Conservation (phyloP, 2,888 invertebrate genomes). For the Amaurobius ferox region DNA sequence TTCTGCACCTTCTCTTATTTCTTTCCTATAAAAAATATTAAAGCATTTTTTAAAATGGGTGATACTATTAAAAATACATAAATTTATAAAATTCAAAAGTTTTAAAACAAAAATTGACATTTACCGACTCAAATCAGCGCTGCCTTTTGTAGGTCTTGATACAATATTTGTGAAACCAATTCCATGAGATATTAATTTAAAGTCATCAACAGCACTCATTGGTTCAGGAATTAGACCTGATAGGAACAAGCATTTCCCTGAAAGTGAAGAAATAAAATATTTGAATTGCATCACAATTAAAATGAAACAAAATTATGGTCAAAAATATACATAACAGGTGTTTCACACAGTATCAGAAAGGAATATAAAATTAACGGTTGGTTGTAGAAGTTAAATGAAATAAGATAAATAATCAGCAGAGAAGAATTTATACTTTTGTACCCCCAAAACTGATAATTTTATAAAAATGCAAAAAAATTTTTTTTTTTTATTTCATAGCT, state of each 20-base stretch:
- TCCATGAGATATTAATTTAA: slow-evolving; percentile 92
- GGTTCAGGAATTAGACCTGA: slow-evolving; percentile 96
- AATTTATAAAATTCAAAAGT: not conserved
- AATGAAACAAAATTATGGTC: too few relatives aligned
- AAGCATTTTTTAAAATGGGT: not conserved
- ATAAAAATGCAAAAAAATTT: too few relatives aligned
- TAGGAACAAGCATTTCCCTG: slow-evolving; percentile 94
- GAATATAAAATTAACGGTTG: too few relatives aligned
- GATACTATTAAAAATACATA: too few relatives aligned
- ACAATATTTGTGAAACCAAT: slow-evolving; percentile 99
- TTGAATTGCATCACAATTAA: too few relatives aligned
- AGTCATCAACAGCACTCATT: slow-evolving; percentile 97
- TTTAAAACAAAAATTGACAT: not conserved
- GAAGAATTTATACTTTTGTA: too few relatives aligned
- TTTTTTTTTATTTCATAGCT: too few relatives aligned
- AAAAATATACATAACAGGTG: not conserved
- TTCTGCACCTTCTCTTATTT: slow-evolving; percentile 83
- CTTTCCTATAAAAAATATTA: slow-evolving; percentile 76
- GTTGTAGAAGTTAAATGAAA: too few relatives aligned
- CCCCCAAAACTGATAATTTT: too few relatives aligned
- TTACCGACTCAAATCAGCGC: slow-evolving; percentile 84
- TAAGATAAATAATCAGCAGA: too few relatives aligned
- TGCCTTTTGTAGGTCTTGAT: slow-evolving; percentile 94
- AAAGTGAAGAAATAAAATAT: not conserved
- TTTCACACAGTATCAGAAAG: not conserved